phyloP scores from a whole-genome alignment of 2,113 vertebrate genomes.

The Dasyornis broadbenti region DNA sequence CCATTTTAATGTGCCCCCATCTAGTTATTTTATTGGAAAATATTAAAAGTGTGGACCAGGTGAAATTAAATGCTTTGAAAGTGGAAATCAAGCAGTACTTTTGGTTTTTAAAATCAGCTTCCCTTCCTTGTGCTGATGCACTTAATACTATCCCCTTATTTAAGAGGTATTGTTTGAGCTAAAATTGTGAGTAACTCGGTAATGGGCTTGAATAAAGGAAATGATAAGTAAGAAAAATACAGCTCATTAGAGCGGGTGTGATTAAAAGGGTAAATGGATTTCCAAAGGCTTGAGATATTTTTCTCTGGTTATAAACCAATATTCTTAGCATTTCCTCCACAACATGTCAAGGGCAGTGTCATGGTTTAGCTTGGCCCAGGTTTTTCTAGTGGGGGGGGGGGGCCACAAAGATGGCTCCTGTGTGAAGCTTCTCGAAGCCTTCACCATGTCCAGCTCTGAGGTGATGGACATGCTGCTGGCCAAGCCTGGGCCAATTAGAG shows the following conservation, averaged over 20 bases:
- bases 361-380: no score
- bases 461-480: no score
- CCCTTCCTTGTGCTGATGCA: slow-evolving; percentile 19
- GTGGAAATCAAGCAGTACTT: slow-evolving; percentile 43
- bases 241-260: slow-evolving; percentile 24
- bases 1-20: slow-evolving; percentile 58
- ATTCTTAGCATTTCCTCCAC: neutral
- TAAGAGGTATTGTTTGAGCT: slow-evolving; percentile 47
- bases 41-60: slow-evolving; percentile 52
- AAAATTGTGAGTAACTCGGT: slow-evolving; percentile 27
- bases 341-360: neutral
- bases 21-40: slow-evolving; percentile 62
- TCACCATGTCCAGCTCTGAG: no score
- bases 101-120: slow-evolving; percentile 25
- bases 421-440: no score
- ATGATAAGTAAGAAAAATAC: slow-evolving; percentile 40
- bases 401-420: no score
- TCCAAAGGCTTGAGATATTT: slow-evolving; percentile 1
- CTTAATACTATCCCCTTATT: slow-evolving; percentile 38
- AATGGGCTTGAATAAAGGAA: slow-evolving; percentile 44
- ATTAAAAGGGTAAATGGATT: slow-evolving; percentile 49
- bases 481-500: no score
- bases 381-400: no score
- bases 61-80: slow-evolving; percentile 63
- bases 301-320: slow-evolving; percentile 4